Evolutionary conservation across 2,888 invertebrate species (phyloP), one percentile per base, ranked within the genome.

Genomic region (Matsumyia berberina): DNA sequence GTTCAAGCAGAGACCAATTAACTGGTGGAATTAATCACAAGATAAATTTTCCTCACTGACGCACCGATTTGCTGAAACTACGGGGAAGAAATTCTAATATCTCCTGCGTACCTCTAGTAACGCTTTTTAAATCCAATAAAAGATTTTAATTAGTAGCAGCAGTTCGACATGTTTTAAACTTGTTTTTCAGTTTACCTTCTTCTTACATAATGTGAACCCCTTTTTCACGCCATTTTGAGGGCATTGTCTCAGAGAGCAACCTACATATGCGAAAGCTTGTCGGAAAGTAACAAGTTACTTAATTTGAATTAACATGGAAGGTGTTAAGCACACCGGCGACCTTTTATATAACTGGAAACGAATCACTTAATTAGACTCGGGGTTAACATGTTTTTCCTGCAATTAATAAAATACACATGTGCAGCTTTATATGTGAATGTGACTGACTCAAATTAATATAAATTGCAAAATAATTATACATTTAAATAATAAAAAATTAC

Each of bases 341-440:
- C 51, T 19, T 24, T 51, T 51, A 51, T 29, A n/a, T 51, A 51
- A 51, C 29, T 51, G 29, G 29, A 29, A 51, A 19, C 3, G 29
- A 51, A 29, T 29, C 29, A 29, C 29, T 51, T 29, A n/a, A 51
- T 12, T 29, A 29, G 29, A 29, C 51, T 49, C 46, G 46, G 51
- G n/a, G 51, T 51, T 19, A 29, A 51, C 51, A 51, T 29, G 51
- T 51, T 51, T 29, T 12, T 24, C 51, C 7, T 19, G 6, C 51
- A 51, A 51, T 51, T 51, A 46, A 46, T 46, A 11, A 46, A 46
- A 46, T 46, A 11, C 17, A 46, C 11, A 44, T 46, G 11, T 46
- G 19, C 17, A 9, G 8, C 8, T 9, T 8, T 17, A 44, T 44
- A 19, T 19, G 24, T 46, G 9, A 19, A 11, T 9, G 11, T 46